Base-by-base conservation (phyloP, 1,140 invertebrate species). In the Geopemphigus sp. region DNA sequence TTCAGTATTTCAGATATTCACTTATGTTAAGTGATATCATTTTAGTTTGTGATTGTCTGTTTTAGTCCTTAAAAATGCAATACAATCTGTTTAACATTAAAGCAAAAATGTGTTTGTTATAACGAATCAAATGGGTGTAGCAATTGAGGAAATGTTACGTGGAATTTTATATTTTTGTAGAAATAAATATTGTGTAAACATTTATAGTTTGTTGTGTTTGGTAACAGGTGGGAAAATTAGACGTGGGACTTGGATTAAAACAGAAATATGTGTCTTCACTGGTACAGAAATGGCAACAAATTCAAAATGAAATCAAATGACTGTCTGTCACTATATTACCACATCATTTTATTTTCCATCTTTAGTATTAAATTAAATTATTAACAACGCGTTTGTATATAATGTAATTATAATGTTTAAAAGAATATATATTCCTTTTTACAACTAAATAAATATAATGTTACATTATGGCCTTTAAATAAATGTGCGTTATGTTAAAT, bases 251-350 rank as follows among this genome's bases (percentile, higher is more conserved):
- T 0, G 57, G 73, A 61, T 26, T 76, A 26, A 76, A 76, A 76
- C 73, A 78, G 22, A 78, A 78, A 50, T 47, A 78, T 61, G 74
- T 78, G 19, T 78, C 74, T 0, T 63, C 74, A 63, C 22, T 78
- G 3, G 74, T 78, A 26, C 56, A 78, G 22, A 78, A 78, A 59
- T 78, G 74, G 74, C 74, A 78, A 63, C 74, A 78, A 61, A 78
- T 78, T 78, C 74, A 78, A 63, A 78, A 78, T 14, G 74, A 78
- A 78, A 78, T 78, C 57, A 78, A 78, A 61, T 78, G 74, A 78
- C 54, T 1, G 1, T 11, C 54, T 32, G 29, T 54, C 10, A 76
- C 8, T 39, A 39, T 39, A 4, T 39, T 39, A 39, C 32, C 26
- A 19, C 10, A n/a, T 4, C 24, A 10, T 32, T 4, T 63, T 19